Percentiles rank a stretch among this genome's conserved stretches.
These are phyloP conservation scores for Montipora cactus DNA, from an alignment of 64 coral and sea anemone species.

Conservation along the genomic window DNA sequence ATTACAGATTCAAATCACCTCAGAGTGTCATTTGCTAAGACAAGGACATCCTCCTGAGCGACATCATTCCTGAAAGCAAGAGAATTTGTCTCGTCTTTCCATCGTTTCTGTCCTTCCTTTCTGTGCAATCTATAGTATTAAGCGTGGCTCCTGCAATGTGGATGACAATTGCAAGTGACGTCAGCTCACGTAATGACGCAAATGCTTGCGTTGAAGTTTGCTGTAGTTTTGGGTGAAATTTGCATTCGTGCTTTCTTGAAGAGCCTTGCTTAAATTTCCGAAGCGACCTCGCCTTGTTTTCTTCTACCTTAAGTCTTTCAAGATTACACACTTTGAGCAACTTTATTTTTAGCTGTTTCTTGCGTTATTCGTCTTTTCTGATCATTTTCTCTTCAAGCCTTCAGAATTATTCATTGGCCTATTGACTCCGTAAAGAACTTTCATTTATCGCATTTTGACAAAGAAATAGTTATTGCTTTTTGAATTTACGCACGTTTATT, in stretches of 20 bases:
- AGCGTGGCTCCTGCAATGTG: not conserved
- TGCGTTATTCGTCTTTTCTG: not conserved
- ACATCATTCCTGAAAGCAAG: not conserved
- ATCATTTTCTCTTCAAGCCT: not conserved
- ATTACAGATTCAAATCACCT: constrained; percentile 70
- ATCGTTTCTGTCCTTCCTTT: not conserved
- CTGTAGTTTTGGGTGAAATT: not conserved
- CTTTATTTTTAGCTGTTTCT: too few species aligned
- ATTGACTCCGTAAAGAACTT: not conserved
- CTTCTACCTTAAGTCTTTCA: too few species aligned
- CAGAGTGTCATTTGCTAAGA: constrained; percentile 69
- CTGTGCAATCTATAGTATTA: too few species aligned
- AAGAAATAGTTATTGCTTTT: not conserved
- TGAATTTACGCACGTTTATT: not conserved
- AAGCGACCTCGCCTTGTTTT: not conserved
- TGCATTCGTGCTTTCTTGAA: not conserved
- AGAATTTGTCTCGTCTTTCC: not conserved
- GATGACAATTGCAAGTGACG: too few species aligned
- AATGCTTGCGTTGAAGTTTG: not conserved
- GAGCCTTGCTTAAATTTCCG: not conserved
- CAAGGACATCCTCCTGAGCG: constrained; percentile 1
- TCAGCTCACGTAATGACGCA: not conserved
- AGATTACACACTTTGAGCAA: too few species aligned
- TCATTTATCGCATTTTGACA: not conserved
- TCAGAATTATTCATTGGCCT: not conserved